These are phyloP conservation scores for Lepus americanus DNA, from an alignment of 2,113 vertebrate genomes.

Conservation along the genomic window DNA sequence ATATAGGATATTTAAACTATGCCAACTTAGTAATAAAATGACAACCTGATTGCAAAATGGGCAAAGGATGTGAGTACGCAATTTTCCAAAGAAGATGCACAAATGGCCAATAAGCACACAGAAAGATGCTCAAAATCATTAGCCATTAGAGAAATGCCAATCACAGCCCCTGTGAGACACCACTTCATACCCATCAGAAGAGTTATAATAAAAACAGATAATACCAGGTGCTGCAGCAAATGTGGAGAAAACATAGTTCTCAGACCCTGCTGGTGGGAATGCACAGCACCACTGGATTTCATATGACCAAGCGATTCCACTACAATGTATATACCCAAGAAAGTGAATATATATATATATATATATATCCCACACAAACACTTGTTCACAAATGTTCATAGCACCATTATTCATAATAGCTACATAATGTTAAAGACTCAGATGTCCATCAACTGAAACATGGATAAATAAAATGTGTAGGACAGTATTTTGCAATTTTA, in stretches of 20 bases:
- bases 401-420: neutral
- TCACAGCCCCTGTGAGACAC: constrained; percentile 1
- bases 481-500: neutral
- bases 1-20: constrained; percentile 4
- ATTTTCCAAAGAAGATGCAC: constrained; percentile 38
- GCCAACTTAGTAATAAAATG: neutral
- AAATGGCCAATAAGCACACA: neutral
- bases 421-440: constrained; percentile 9
- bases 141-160: neutral
- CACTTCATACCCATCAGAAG: neutral
- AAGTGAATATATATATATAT: constrained; percentile 13
- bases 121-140: constrained; percentile 6
- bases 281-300: neutral
- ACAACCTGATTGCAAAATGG: constrained; percentile 1
- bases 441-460: neutral
- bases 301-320: neutral
- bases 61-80: neutral
- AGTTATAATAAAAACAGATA: neutral
- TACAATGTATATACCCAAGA: neutral
- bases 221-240: neutral
- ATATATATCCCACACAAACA: neutral
- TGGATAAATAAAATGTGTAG: neutral
- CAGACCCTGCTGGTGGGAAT: neutral
- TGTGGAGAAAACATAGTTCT: neutral
- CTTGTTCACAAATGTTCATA: neutral